Evolutionary conservation across 37 sponge, comb jelly and placozoan genomes (phyloP), one percentile per base, ranked within the genome.

Genomic region (Spongilla lacustris): DNA sequence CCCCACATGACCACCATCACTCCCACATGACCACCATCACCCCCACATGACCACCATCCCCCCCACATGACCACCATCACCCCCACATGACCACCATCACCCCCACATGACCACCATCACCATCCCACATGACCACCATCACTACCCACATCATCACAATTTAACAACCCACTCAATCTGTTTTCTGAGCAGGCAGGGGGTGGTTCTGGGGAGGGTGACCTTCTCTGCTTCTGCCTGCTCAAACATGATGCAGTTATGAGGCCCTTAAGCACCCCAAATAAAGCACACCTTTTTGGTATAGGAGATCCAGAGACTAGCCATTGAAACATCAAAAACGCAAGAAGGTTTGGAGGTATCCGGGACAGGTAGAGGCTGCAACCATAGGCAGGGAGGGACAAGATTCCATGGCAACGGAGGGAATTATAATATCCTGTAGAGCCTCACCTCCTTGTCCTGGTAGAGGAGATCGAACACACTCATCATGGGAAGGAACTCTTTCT

Each of bases 401-500:
- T 14, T 17, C 58, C 58, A 58, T 0, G 21, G 19, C 58, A 58
- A 58, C 19, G 11, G 1, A 58, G 21, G 11, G 58, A 58, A 8
- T 46, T 46, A 46, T 46, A 4, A 8, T 46, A 46, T 46, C 46
- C 46, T 8, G 8, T 46, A 46, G 8, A 46, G 12, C 19, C 58
- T 17, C 36, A 85, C 68, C 83, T 86, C 84, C 33, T 66, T 72
- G 50, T 91, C 91, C 8, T 82, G 77, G 87, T 86, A 91, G 30
- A 91, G 87, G n/a, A 86, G 75, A 68, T 75, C 85, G 33, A 86
- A 87, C 50, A 91, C 78, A 68, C 83, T 91, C 50, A 83, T 69
- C 68, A 86, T 83, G 27, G 91, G 88, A 32, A 86, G 71, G 76
- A 91, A 91, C 82, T 91, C 91, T 17, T 83, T 82, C 68, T 77